These are phyloP conservation scores for Thunnus albacares DNA, from an alignment of 2,797 vertebrate species.

Conservation along the genomic window DNA sequence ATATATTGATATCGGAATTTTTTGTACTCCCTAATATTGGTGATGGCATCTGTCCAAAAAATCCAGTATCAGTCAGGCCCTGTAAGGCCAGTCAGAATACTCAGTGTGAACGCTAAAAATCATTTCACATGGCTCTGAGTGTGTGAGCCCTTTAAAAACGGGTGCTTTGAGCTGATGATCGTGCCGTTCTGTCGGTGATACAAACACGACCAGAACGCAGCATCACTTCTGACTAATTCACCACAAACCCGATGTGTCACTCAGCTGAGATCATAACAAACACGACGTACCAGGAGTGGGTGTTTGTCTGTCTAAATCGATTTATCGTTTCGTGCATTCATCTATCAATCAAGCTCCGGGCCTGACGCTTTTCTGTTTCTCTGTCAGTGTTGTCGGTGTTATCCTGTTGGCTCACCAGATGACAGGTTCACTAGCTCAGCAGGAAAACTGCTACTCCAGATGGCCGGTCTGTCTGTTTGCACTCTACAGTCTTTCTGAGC, in stretches of 20 bases:
- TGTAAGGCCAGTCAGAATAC: too few species aligned
- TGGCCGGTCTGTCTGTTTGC: slow-evolving; percentile 42
- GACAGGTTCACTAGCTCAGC: slow-evolving; percentile 50
- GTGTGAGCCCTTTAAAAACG: neutral
- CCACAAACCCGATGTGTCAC: neutral
- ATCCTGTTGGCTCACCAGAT: slow-evolving; percentile 37
- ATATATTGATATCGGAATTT: too few species aligned
- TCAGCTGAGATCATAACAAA: neutral
- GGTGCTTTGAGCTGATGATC: slow-evolving; percentile 5
- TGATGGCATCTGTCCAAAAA: too few species aligned
- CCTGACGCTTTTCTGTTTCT: neutral
- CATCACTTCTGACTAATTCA: slow-evolving; percentile 41
- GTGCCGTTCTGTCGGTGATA: slow-evolving; percentile 23
- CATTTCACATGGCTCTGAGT: neutral
- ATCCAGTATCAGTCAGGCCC: too few species aligned
- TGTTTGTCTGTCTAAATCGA: neutral
- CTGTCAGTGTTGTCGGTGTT: slow-evolving; percentile 1
- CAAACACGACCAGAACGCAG: slow-evolving; percentile 15
- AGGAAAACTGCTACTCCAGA: slow-evolving; percentile 51
- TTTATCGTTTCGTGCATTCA: neutral
- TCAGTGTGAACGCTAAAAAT: too few species aligned
- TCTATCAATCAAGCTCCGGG: neutral
- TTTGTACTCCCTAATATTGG: too few species aligned
- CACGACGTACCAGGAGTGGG: neutral
- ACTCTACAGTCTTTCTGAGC: slow-evolving; percentile 36